phyloP scores from a whole-genome alignment of 2,113 vertebrate genomes.

The Regulus satrapa region DNA sequence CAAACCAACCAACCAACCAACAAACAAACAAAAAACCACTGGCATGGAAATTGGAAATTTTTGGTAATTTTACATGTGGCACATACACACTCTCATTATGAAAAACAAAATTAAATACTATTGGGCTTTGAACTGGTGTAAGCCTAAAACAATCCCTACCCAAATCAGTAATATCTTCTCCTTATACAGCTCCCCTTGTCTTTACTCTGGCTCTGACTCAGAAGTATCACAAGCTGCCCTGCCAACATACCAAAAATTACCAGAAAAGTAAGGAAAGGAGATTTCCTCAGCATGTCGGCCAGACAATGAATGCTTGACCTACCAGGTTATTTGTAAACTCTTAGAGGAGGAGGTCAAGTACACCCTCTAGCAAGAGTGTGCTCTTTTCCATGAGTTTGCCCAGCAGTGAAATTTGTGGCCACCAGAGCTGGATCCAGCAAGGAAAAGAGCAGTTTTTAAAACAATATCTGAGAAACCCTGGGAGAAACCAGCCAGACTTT shows the following conservation, averaged over 20 bases:
- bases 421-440: rapidly evolving
- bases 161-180: not conserved
- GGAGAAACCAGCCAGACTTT: not conserved
- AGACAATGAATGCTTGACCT: not conserved
- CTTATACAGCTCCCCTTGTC: not conserved
- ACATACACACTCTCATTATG: not conserved
- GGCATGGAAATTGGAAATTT: too few species aligned
- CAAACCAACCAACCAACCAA: too few species aligned
- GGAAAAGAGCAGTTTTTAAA: not conserved
- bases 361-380: not conserved
- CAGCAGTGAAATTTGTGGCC: not conserved
- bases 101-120: not conserved
- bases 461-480: not conserved
- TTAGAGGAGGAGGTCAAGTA: not conserved
- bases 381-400: not conserved
- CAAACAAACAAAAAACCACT: too few species aligned
- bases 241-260: not conserved
- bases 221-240: not conserved
- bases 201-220: not conserved
- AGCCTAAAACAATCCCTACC: not conserved
- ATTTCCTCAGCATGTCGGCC: not conserved
- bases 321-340: not conserved
- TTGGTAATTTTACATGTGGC: not conserved
- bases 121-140: not conserved
- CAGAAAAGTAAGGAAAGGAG: not conserved